Evolutionary conservation across 2,113 vertebrate species (phyloP), one percentile per base, ranked within the genome.

Genomic region (Cairina moschata): DNA sequence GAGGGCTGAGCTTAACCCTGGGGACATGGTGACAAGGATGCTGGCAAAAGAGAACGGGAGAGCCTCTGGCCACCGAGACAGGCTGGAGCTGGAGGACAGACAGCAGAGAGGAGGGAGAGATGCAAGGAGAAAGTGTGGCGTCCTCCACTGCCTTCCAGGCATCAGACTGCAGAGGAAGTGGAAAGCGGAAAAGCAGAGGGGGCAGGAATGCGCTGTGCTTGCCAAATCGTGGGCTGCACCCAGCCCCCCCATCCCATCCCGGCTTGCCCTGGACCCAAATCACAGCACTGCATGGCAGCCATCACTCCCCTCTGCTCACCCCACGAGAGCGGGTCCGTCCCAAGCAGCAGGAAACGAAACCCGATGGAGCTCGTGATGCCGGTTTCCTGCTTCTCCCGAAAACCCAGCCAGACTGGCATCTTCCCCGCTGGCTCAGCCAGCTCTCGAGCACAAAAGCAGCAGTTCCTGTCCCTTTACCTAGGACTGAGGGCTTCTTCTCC

Each of bases 271-370:
- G 0, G 38, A 58, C 63, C 29, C 2, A 1, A 40, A 40, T 26
- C 26, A 38, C 26, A 8, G 26, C 8, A 8, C 62, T 40, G 62
- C 26, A 29, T 40, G 25, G 46, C 84, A 28, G 69, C 56, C 42
- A 48, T 65, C 46, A 4, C 6, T 5, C 50, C 56, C 22, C 3
- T 0, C 84, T 32, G 52, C 87, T 77, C 10, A 0, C 28, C 28
- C 26, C 38, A 29, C 9, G 17, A 65, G 16, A 65, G 38, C 6
- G 11, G 26, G 11, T 65, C 62, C 11, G 6, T 36, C 36, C 52
- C 0, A 0, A 17, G 2, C 0, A 1, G 23, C 2, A 18, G 42
- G 38, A 68, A 50, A 26, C 0, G 0, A 83, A 89, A 48, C 31
- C 13, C 16, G 32, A 22, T 22, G 32, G 54, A 42, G 32, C 56